Conservation (phyloP, 2,888 invertebrate species). For the Morpho deidamia region DNA sequence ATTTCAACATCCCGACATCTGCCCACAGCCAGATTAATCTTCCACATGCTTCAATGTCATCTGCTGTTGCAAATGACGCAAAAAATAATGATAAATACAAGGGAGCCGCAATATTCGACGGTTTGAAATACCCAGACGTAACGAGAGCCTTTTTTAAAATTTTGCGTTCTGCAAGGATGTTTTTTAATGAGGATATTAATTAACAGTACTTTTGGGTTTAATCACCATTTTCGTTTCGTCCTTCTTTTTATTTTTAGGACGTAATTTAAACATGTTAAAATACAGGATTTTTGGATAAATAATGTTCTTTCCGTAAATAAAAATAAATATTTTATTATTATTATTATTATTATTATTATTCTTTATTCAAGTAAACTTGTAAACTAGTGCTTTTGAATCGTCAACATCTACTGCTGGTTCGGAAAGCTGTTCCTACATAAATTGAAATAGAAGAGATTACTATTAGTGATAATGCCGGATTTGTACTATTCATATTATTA, state of each 20-base stretch:
- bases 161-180: background rate
- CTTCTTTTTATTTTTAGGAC: background rate
- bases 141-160: constrained; percentile 8
- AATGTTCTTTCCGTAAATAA: too few relatives aligned
- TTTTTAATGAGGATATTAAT: constrained; percentile 20
- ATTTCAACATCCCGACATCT: constrained; percentile 21
- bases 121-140: constrained; percentile 6
- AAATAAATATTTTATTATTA: too few relatives aligned
- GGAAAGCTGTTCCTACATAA: too few relatives aligned
- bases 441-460: too few relatives aligned
- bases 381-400: too few relatives aligned
- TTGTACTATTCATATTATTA: too few relatives aligned
- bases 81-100: constrained; percentile 56
- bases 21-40: constrained; percentile 53
- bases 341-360: too few relatives aligned
- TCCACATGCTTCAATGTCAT: constrained; percentile 66
- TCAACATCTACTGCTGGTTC: too few relatives aligned
- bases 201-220: constrained; percentile 1
- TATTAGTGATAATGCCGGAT: too few relatives aligned
- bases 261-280: too few relatives aligned
- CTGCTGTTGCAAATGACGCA: constrained; percentile 58
- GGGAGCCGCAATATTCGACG: constrained; percentile 17
- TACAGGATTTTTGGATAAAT: too few relatives aligned
- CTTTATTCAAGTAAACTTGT: too few relatives aligned
- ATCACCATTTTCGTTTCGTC: background rate